Conservation (phyloP, 2,888 invertebrate genomes). For the Lepidocyrtoides sp. region DNA sequence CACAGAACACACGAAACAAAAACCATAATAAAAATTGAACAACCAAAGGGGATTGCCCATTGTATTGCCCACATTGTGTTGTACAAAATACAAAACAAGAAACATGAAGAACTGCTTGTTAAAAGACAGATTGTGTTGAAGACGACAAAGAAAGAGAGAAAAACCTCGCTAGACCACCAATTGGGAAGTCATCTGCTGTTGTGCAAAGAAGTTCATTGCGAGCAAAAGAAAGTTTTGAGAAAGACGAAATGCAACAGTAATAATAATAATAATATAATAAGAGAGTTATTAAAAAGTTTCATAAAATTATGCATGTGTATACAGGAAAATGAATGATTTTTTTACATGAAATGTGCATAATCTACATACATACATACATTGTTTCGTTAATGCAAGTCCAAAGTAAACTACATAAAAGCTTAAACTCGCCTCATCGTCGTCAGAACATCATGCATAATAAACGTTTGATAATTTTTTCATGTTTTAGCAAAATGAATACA, state of each 20-base stretch:
- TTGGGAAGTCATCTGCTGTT: constrained; percentile 71
- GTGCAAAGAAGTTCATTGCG: constrained; percentile 6
- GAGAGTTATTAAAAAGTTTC: constrained; percentile 16
- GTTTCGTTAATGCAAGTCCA: background rate
- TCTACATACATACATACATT: background rate
- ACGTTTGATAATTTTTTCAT: constrained; percentile 36
- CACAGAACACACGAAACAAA: background rate
- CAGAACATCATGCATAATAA: constrained; percentile 37
- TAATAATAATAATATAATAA: background rate
- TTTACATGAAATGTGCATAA: background rate
- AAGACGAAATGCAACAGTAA: background rate
- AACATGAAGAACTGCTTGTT: constrained; percentile 54
- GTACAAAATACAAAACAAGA: background rate
- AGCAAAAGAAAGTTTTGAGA: constrained; percentile 9
- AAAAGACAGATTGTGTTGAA: background rate
- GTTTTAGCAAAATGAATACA: constrained; percentile 36
- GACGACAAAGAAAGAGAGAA: too few relatives aligned
- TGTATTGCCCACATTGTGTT: background rate
- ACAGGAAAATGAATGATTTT: background rate
- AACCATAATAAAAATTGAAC: background rate
- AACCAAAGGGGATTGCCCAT: constrained; percentile 55
- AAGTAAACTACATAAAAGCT: background rate
- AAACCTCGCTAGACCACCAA: constrained; percentile 76
- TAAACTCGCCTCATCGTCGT: background rate
- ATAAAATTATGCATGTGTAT: background rate